Evolutionary conservation across 2,797 vertebrate genomes (phyloP), one percentile per base, ranked within the genome.

Genomic region (Enteromius afrohamiltoni): DNA sequence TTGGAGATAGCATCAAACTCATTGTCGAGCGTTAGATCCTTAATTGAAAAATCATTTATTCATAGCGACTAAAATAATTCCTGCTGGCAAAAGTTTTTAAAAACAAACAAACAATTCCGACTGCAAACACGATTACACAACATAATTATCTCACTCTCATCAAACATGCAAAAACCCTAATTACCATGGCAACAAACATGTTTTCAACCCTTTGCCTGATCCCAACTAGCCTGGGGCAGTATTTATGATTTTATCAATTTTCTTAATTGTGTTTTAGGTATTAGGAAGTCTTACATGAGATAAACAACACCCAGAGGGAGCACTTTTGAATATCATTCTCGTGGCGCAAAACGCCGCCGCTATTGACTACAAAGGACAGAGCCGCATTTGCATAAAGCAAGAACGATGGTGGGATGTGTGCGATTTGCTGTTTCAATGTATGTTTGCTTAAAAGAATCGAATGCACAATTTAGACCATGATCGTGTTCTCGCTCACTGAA

Each of bases 71-170:
- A 91, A 88, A 91, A 89, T 77, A 80, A 77, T 83, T 91, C 91
- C 89, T 93, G 89, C 89, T 29, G 86, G 92, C 91, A 85, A 94
- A 93, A 93, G 67, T 83, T 83, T 87, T 87, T 89, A 91, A 88
- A 93, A 93, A 93, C 90, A 93, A 93, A 93, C 93, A 94, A 92
- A 87, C 88, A 80, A 90, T 93, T 93, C 86, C 90, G 86, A 92
- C 87, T 89, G 91, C 90, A 94, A 95, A 94, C 91, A 93, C 80
- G 88, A 91, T 94, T 93, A 92, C 89, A 90, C 89, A 92, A 92
- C 60, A 60, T 88, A 92, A 93, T 93, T 90, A 92, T 90, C 90
- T 89, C 70, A 81, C 80, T 88, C 89, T 92, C 91, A 93, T 95
- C 91, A 94, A 92, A 93, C 91, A 89, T 85, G 81, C 82, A 83